Base-by-base conservation (phyloP, 1,140 invertebrate genomes). In the Pachypsylla venusta region DNA sequence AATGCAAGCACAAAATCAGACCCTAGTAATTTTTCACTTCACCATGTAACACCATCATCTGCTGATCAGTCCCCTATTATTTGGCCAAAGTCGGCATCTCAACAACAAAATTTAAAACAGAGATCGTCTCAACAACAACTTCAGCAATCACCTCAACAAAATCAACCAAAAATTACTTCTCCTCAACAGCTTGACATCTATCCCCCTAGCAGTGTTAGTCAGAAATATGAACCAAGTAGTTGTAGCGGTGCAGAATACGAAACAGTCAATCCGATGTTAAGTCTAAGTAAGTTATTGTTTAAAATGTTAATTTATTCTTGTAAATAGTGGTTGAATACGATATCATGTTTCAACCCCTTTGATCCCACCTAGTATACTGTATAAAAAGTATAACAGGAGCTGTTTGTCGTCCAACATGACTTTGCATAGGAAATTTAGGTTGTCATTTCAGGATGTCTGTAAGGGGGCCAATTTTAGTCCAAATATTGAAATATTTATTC, bases 111-210 rank as follows among this genome's bases (percentile, higher is more conserved):
- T 16, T 19, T 10, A 10, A 60, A 48, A 27, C 25, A 53, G 27
- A 5, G 53, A 56, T 35, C 16, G 19, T 24, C 22, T 14, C 56
- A 58, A 63, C 24, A 56, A 58, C 59, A 54, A 58, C 55, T 65
- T 67, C 57, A 59, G 62, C 24, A 55, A 63, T 22, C 68, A 68
- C 55, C 65, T 67, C 57, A 59, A 62, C 24, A 55, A 63, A 19
- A 67, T 68, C 14, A 68, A 39, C 58, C 62, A 57, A 53, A 54
- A 19, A 57, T 55, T 58, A 59, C 58, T 25, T 56, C 63, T 19
- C 62, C 70, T 56, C 70, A 71, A 28, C 64, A 69, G 55, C 69
- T 69, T 10, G 42, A 72, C 69, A 54, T 70, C 67, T 60, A 56
- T 58, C 35, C 2, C 22, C 7, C 3, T 20, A 42, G 22, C 40